These are phyloP conservation scores for Diabrotica balteata DNA, from an alignment of 2,888 invertebrate species.

Conservation along the genomic window DNA sequence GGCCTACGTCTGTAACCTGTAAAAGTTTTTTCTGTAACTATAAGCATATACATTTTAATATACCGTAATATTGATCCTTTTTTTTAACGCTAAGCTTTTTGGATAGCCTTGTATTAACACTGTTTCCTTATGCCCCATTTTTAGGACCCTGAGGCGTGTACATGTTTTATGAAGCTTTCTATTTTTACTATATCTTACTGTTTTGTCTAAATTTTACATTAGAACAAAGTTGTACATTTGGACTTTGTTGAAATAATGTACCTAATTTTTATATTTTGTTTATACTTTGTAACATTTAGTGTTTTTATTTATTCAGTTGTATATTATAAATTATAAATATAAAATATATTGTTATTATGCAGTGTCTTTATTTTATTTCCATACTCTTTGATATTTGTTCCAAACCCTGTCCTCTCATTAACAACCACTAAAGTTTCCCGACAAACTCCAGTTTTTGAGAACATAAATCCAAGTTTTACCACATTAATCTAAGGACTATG, in stretches of 20 bases:
- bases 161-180: constrained; percentile 4
- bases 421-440: too few relatives aligned
- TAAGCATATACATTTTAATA: too few relatives aligned
- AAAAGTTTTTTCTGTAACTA: too few relatives aligned
- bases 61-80: too few relatives aligned
- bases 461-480: too few relatives aligned
- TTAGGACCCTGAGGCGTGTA: constrained; percentile 1
- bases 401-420: too few relatives aligned
- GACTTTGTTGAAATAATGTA: constrained; percentile 1
- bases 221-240: not conserved
- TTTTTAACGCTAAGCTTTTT: too few relatives aligned
- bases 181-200: not conserved
- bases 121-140: not conserved
- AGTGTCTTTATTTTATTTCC: not conserved
- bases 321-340: constrained; percentile 5
- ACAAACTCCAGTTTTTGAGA: too few relatives aligned
- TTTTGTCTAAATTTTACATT: not conserved
- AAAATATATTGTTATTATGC: constrained; percentile 7
- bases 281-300: not conserved
- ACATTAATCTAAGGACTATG: too few relatives aligned
- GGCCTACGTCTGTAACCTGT: too few relatives aligned
- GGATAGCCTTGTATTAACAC: too few relatives aligned
- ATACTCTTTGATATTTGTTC: too few relatives aligned
- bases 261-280: constrained; percentile 1
- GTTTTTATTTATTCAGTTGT: constrained; percentile 9